A percentile compares a stretch with the other conserved stretches of the same genome.
Evolutionary conservation across 2,888 invertebrate genomes (phyloP).

Genomic region (Notodonta dromedarius): DNA sequence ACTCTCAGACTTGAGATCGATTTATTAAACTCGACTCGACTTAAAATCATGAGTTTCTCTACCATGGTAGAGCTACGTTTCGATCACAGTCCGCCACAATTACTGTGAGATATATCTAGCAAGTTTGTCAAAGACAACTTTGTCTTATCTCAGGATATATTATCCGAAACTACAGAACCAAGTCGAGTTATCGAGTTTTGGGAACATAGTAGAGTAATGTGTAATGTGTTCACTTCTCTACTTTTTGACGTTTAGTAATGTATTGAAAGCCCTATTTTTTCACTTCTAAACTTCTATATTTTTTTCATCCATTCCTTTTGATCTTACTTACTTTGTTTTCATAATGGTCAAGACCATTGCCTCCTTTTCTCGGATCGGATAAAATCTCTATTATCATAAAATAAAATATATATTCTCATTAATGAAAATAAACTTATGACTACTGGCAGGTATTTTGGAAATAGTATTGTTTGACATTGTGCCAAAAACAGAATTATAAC

Average conservation of each 20-base stretch:
- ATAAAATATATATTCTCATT: not conserved
- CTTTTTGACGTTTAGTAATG: too few relatives aligned
- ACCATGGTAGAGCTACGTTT: not conserved
- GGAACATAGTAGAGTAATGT: slow-evolving; percentile 5
- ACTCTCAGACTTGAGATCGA: too few relatives aligned
- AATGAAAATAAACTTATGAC: slow-evolving; percentile 16
- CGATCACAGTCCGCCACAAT: slow-evolving; percentile 17
- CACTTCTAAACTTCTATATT: too few relatives aligned
- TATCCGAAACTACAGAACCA: slow-evolving; percentile 15
- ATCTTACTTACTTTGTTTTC: too few relatives aligned
- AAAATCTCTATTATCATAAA: too few relatives aligned
- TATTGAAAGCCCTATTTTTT: too few relatives aligned
- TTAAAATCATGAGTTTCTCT: too few relatives aligned
- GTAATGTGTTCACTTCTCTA: too few relatives aligned
- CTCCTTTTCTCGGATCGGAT: too few relatives aligned
- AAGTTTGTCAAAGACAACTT: slow-evolving; percentile 31
- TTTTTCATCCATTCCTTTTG: too few relatives aligned
- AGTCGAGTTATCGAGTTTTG: slow-evolving; percentile 12
- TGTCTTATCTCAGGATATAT: slow-evolving; percentile 17
- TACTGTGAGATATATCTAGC: slow-evolving; percentile 21
- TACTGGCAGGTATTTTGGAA: slow-evolving; percentile 27
- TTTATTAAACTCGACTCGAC: too few relatives aligned
- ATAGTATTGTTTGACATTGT: slow-evolving; percentile 42
- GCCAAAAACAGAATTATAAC: slow-evolving; percentile 46
- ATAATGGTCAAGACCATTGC: too few relatives aligned